Evolutionary conservation across 92 coral and sea anemone species (phyloP), one percentile per base, ranked within the genome.

Genomic region (Meandrina meandrites): DNA sequence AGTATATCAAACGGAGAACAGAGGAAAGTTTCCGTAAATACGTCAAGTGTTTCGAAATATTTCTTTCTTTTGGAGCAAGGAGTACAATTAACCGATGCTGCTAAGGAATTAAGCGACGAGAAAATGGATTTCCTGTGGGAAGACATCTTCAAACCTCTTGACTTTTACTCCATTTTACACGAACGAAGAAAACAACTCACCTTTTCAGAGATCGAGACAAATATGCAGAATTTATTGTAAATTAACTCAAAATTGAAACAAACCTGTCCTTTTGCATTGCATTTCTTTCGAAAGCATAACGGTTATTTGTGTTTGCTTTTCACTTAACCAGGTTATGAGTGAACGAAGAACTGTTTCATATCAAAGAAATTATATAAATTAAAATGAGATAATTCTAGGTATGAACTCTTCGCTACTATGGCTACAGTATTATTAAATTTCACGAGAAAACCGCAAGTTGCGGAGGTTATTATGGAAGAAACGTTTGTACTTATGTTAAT

Each of bases 81-180:
- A 34, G 28, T 73, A 18, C 14, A 35, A 40, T 40, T 73, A 18
- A 73, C 78, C 45, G 78, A 36, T 8, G 78, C 47, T 34, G 78
- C 78, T 36, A 35, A 73, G 17, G 78, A 73, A 37, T 0, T 73
- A 22, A 73, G 47, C 47, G 78, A 73, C 4, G 76, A 71, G 76
- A 6, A 71, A 36, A 32, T 32, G 76, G 10, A 22, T 37, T 37
- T 21, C 28, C 16, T 73, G 47, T 73, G 27, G 13, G 78, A 73
- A 35, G 78, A 73, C 27, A 37, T 73, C 37, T 73, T 73, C 78
- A 73, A 73, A 40, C 78, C 78, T 73, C 78, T 73, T 24, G 78
- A 73, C 48, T 36, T 73, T 36, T 73, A 22, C 48, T 73, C 78
- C 51, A 73, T 73, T 73, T 71, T 71, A 36, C 76, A 71, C 47